Base-by-base conservation (phyloP, 2,113 vertebrate species). In the Crotalus horridus region DNA sequence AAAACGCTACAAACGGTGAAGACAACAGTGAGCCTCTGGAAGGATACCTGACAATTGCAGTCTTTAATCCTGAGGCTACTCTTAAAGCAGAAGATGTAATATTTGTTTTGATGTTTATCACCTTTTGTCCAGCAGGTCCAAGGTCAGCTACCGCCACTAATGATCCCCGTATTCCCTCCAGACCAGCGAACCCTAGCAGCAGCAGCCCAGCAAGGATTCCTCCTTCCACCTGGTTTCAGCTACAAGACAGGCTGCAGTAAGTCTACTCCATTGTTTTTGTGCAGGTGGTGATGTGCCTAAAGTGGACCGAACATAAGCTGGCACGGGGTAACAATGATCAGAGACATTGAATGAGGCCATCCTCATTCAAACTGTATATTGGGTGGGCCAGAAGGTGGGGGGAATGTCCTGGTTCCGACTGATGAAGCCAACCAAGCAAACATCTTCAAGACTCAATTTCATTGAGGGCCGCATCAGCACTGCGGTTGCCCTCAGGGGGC, bases 211-310 rank as follows among this genome's bases (percentile, higher is more conserved):
- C 99, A 99, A 97, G 99, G 99, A 96, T 99, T 99, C 97, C 98
- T 99, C 46, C 98, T 99, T 97, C 99, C 99, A 95, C 98, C 99
- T n/a, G 99, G 99, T 94, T 99, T 99, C 98, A 99, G 98, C 98
- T 99, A 99, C 98, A 99, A 99, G 96, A 98, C 99, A 81, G 99
- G 99, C 97, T 99, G 99, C 97, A 99, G 99, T 99, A 97, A 99
- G 99, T 99, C 95, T 74, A 92, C 2, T 59, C 94, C 91, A 93
- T 33, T 39, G 2, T 43, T 29, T 24, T 46, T 4, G 4, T 11
- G 1, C 26, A 51, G 7, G 92, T 94, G 26, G 26, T 89, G 95
- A 95, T 20, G 15, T 1, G 91, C 61, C 20, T 55, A 96, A 94
- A 91, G 51, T 39, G 87, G 15, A 4, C 59, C 89, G 0, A 92